Conservation (phyloP, 2,888 invertebrate genomes). For the Lasius fuliginosus region DNA sequence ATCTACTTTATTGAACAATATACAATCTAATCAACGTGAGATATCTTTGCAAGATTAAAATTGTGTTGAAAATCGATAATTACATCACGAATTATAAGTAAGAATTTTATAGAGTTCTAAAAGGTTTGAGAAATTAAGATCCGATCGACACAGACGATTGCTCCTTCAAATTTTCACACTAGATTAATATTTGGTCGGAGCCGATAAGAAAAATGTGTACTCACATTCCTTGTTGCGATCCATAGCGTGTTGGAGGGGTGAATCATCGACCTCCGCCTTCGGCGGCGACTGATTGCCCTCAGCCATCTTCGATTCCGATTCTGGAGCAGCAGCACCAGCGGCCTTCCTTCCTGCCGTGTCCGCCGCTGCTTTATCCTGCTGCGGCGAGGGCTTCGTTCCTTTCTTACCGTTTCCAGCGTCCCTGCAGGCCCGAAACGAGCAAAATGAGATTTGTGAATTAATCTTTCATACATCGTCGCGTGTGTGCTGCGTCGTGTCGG, state of each 20-base stretch:
- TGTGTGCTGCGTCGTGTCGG: conserved; percentile 11
- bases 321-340: conserved; percentile 79
- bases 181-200: neutral
- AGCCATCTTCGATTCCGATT: conserved; percentile 82
- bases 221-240: conserved; percentile 99
- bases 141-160: neutral
- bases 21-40: neutral
- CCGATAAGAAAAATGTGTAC: conserved; percentile 85
- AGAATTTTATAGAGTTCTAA: neutral
- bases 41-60: neutral
- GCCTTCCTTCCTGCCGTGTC: conserved; percentile 80
- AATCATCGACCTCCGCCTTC: conserved; percentile 97
- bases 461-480: conserved; percentile 75
- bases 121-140: neutral
- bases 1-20: neutral
- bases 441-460: conserved; percentile 78
- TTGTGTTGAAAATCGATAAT: neutral
- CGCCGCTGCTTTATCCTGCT: conserved; percentile 76
- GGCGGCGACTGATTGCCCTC: conserved; percentile 91
- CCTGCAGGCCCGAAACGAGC: conserved; percentile 75
- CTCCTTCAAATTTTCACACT: neutral
- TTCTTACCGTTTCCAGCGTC: conserved; percentile 81
- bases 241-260: conserved; percentile 96
- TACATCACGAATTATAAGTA: neutral
- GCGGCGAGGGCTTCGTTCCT: conserved; percentile 78